Percentiles rank a stretch among this genome's conserved stretches.
Conservation (phyloP, 2,888 invertebrate species). For the Synanthedon andrenaeformis region DNA sequence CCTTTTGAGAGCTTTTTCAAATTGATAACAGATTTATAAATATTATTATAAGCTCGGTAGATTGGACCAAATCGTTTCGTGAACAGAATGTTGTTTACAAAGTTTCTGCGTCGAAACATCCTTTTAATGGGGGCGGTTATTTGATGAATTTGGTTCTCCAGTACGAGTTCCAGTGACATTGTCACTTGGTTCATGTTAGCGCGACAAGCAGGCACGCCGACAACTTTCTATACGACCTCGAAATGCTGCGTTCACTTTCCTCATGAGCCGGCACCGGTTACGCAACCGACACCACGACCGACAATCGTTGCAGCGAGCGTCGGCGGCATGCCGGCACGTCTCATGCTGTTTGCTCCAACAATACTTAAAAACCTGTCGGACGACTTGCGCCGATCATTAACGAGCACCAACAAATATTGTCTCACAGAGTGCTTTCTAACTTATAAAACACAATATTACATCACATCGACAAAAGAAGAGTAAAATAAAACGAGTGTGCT, state of each 20-base stretch:
- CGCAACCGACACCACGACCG: slow-evolving; percentile 57
- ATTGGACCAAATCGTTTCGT: neutral
- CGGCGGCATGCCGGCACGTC: slow-evolving; percentile 13
- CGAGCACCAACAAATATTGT: slow-evolving; percentile 25
- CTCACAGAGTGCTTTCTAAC: slow-evolving; percentile 19
- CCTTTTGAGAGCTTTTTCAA: slow-evolving; percentile 21
- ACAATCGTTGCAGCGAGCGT: slow-evolving; percentile 42
- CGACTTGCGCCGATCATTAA: slow-evolving; percentile 17
- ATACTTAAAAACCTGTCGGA: slow-evolving; percentile 23
- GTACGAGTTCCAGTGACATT: slow-evolving; percentile 1
- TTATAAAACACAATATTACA: slow-evolving; percentile 24
- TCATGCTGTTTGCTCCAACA: slow-evolving; percentile 16
- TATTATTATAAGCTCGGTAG: neutral
- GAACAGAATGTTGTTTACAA: slow-evolving; percentile 15
- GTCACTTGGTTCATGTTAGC: slow-evolving; percentile 6
- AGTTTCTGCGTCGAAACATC: slow-evolving; percentile 15
- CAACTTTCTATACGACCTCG: slow-evolving; percentile 69
- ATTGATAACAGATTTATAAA: slow-evolving; percentile 13
- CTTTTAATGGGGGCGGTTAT: slow-evolving; percentile 1
- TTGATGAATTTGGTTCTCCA: neutral
- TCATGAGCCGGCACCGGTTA: slow-evolving; percentile 62
- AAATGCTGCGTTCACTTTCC: slow-evolving; percentile 69
- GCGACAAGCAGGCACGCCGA: slow-evolving; percentile 8
- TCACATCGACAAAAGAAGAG: slow-evolving; percentile 19
- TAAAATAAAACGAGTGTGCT: slow-evolving; percentile 1